Evolutionary conservation across 2,888 invertebrate species (phyloP).

Genomic region (Cacoxenus indagator): DNA sequence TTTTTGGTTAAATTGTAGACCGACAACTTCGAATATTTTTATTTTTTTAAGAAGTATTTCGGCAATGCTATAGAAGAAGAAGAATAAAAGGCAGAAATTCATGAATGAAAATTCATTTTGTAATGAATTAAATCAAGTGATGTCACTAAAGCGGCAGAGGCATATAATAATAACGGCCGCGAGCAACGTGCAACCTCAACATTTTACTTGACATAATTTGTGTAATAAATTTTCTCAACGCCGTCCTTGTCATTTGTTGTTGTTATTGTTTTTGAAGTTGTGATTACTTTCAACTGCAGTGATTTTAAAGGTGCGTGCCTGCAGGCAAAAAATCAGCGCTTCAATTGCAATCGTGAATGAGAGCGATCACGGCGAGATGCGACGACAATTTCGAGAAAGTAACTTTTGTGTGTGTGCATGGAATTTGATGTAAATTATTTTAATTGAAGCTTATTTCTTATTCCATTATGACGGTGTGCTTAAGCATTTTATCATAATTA

Average conservation of each 20-base stretch:
- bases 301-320: neutral
- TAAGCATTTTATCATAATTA: neutral
- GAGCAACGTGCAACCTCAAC: neutral
- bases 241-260: neutral
- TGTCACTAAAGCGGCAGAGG: constrained; percentile 35
- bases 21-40: neutral
- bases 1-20: neutral
- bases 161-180: too few species aligned
- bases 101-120: constrained; percentile 14
- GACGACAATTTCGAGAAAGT: neutral
- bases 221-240: constrained; percentile 8
- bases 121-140: constrained; percentile 61
- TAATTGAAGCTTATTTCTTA: neutral
- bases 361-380: neutral
- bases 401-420: neutral
- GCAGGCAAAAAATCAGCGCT: neutral
- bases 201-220: constrained; percentile 16
- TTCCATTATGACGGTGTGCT: neutral
- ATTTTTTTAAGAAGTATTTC: constrained; percentile 21
- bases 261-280: neutral
- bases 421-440: neutral
- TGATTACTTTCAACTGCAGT: neutral
- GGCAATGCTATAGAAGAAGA: constrained; percentile 23
- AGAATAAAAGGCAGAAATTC: neutral
- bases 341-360: neutral